These are phyloP conservation scores for Scortum barcoo DNA, from an alignment of 2,113 vertebrate genomes.

Conservation along the genomic window DNA sequence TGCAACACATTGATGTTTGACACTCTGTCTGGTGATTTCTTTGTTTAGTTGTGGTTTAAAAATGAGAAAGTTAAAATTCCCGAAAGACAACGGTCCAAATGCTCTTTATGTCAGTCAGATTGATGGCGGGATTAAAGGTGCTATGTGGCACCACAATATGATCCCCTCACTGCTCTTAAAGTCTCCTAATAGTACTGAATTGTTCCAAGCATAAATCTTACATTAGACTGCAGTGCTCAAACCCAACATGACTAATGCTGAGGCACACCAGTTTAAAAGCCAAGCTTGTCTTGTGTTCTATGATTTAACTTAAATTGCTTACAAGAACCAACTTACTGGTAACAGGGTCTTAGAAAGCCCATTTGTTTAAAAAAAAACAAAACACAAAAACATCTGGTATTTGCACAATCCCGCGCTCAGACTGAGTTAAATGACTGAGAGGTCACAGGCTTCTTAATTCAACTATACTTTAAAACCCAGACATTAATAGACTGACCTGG, in stretches of 20 bases:
- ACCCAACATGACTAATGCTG: neutral
- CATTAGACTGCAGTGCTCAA: neutral
- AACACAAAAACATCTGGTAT: conserved; percentile 36
- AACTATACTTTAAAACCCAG: conserved; percentile 8
- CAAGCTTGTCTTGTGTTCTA: neutral
- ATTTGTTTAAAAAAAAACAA: neutral
- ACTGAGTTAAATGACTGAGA: conserved; percentile 11
- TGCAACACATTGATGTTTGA: conserved; percentile 29
- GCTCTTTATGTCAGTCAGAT: neutral
- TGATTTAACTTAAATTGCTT: neutral
- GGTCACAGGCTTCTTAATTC: neutral
- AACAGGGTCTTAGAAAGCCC: neutral
- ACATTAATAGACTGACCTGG: conserved; percentile 87
- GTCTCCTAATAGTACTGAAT: neutral
- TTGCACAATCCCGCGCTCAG: conserved; percentile 27
- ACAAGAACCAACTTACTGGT: conserved; percentile 40
- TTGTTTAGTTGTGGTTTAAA: neutral
- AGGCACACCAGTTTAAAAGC: neutral
- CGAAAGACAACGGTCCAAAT: neutral
- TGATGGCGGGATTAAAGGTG: neutral
- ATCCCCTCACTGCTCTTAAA: neutral
- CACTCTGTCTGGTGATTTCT: conserved; percentile 4
- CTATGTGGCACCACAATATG: neutral
- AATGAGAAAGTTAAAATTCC: conserved; percentile 17
- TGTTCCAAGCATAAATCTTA: neutral